Evolutionary conservation across 2,113 vertebrate genomes (phyloP), one percentile per base, ranked within the genome.

Genomic region (Cairina moschata): DNA sequence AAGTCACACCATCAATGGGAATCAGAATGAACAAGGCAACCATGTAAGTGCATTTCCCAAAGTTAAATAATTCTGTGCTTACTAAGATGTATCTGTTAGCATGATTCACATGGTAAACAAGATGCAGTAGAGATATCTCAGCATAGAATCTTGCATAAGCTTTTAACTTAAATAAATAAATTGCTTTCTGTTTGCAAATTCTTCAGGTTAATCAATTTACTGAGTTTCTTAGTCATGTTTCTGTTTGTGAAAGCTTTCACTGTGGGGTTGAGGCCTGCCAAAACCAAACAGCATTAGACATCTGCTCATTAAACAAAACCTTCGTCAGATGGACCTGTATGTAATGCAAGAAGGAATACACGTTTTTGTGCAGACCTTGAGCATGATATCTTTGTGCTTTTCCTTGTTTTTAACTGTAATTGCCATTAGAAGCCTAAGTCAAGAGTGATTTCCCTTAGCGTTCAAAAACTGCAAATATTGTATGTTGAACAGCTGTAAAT

Each of bases 1-100:
- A 97, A 98, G 99, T 99, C 17, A 96, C 98, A 0, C 97, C 95
- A 4, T 98, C 99, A 13, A 97, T 99, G 95, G 98, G 98, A 16
- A 98, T 99, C 63, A 95, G 60, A 18, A 92, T 99, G 83, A 98
- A 97, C 71, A 98, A 97, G 56, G 95, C 99, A 0, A 40, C 86
- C 26, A 98, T 99, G 99, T 99, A 92, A 98, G 99, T 96, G 38
- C 10, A 25, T 21, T 29, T 6, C 44, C 36, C 62, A 40, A 2
- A 38, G 17, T 34, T 14, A 31, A 67, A 36, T 12, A 0, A 2
- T 4, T 36, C 38, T 65, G 2, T 17, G 4, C 10, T 69, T 22
- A 2, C 0, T 25, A 40, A 62, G 18, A 8, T 29, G 0, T 52
- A 46, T 17, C n/a, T 58, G n/a, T 56, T 60, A 18, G 60, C 4